phyloP scores from a whole-genome alignment of 2,797 vertebrate species.

The Chiloscyllium punctatum region DNA sequence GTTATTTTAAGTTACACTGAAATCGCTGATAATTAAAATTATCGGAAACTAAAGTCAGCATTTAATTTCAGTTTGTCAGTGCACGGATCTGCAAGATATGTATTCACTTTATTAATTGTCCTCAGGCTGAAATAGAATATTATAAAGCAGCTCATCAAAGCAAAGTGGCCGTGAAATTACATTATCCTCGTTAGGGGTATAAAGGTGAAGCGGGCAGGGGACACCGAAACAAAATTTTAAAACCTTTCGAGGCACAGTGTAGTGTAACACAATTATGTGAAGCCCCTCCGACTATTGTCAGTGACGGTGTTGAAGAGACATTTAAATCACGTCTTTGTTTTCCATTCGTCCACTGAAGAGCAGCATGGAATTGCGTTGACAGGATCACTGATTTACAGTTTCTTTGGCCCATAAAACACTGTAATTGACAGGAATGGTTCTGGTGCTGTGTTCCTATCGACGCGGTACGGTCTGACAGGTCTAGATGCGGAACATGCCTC shows the following conservation, averaged over 20 bases:
- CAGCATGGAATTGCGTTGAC: background rate
- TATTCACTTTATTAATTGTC: background rate
- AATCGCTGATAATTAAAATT: background rate
- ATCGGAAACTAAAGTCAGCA: background rate
- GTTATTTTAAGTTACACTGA: background rate
- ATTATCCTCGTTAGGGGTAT: background rate
- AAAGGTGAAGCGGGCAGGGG: background rate
- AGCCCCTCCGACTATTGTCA: background rate
- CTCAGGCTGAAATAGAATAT: background rate
- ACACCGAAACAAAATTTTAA: background rate
- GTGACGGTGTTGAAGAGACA: background rate
- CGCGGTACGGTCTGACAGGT: background rate
- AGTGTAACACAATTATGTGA: background rate
- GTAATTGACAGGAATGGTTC: background rate
- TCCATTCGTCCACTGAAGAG: background rate
- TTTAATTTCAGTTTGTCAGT: background rate
- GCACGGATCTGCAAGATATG: background rate
- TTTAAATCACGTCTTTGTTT: background rate
- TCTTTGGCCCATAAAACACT: background rate
- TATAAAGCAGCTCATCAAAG: background rate
- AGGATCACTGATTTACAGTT: background rate
- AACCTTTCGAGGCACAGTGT: background rate
- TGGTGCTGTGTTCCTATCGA: background rate
- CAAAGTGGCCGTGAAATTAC: background rate
- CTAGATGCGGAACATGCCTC: slow-evolving; percentile 44